These are phyloP conservation scores for Orussus abietinus DNA, from an alignment of 1,140 invertebrate species.

Conservation along the genomic window DNA sequence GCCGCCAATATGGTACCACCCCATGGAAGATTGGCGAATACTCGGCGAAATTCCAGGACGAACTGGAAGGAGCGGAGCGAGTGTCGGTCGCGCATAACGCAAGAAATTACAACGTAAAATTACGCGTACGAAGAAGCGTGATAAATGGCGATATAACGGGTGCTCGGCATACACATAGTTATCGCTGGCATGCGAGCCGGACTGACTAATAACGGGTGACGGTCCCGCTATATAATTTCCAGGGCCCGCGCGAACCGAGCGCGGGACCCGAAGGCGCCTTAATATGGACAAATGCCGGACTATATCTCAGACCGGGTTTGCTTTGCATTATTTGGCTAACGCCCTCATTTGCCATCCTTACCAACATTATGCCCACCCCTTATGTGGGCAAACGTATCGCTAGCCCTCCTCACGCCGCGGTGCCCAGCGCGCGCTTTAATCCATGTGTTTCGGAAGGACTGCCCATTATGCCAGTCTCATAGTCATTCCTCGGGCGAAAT, in stretches of 20 bases:
- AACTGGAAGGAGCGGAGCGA: not conserved
- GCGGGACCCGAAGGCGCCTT: conserved; percentile 30
- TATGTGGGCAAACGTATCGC: not conserved
- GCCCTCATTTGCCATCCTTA: conserved; percentile 43
- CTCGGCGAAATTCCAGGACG: not conserved
- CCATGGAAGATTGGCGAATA: not conserved
- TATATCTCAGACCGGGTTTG: conserved; percentile 43
- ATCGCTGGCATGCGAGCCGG: conserved; percentile 26
- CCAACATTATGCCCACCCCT: conserved; percentile 8
- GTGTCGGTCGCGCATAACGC: not conserved
- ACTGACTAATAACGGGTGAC: conserved; percentile 35
- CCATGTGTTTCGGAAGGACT: conserved; percentile 1
- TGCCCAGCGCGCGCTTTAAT: not conserved
- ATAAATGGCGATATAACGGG: conserved; percentile 31
- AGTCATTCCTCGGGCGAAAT: conserved; percentile 1
- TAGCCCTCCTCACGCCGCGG: not conserved
- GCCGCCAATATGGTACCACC: too few species aligned
- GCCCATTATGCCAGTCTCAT: conserved; percentile 1
- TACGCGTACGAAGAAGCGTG: conserved; percentile 13
- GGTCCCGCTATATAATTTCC: conserved; percentile 42
- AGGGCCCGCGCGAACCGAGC: conserved; percentile 21
- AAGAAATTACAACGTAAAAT: conserved; percentile 1
- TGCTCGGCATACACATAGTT: conserved; percentile 38
- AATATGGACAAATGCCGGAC: conserved; percentile 48
- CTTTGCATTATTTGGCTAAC: conserved; percentile 50